These are phyloP conservation scores for Drosophila anomalipes DNA, from an alignment of 2,888 invertebrate species.

Conservation along the genomic window DNA sequence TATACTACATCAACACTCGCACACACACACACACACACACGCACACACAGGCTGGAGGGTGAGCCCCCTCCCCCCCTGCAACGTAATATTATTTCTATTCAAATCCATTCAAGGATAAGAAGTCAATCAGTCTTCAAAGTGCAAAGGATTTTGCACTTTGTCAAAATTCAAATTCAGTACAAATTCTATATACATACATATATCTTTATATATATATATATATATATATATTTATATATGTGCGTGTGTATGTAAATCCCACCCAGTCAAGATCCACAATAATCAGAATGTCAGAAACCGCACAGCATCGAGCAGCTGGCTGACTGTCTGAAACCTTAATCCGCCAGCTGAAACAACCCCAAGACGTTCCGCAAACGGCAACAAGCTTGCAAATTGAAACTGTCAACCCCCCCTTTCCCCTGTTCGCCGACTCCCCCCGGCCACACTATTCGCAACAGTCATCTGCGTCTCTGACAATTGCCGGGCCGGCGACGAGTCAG, in stretches of 20 bases:
- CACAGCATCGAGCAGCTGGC: constrained; percentile 18
- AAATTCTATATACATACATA: constrained; percentile 25
- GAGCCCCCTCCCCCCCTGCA: constrained; percentile 23
- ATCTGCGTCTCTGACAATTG: constrained; percentile 15
- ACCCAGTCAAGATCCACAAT: neutral
- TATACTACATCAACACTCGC: constrained; percentile 51
- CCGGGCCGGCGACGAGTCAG: neutral
- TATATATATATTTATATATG: neutral
- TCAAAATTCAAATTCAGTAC: constrained; percentile 73
- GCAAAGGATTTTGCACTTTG: constrained; percentile 82
- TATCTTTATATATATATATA: neutral
- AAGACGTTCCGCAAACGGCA: constrained; percentile 68
- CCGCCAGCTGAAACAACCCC: constrained; percentile 71
- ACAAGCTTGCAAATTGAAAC: constrained; percentile 74
- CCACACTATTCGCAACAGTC: neutral
- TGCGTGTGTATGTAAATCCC: neutral
- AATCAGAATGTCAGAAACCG: constrained; percentile 14
- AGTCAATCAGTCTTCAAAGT: constrained; percentile 84
- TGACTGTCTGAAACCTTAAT: constrained; percentile 61
- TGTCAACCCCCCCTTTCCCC: constrained; percentile 30
- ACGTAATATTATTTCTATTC: constrained; percentile 74
- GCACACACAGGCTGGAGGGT: neutral
- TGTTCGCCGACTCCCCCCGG: neutral
- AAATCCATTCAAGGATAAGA: constrained; percentile 83
- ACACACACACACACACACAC: constrained; percentile 13